A percentile compares a stretch with the other conserved stretches of the same genome.
phyloP scores from a whole-genome alignment of 2,888 invertebrate genomes.

The Mallateleia sp. region DNA sequence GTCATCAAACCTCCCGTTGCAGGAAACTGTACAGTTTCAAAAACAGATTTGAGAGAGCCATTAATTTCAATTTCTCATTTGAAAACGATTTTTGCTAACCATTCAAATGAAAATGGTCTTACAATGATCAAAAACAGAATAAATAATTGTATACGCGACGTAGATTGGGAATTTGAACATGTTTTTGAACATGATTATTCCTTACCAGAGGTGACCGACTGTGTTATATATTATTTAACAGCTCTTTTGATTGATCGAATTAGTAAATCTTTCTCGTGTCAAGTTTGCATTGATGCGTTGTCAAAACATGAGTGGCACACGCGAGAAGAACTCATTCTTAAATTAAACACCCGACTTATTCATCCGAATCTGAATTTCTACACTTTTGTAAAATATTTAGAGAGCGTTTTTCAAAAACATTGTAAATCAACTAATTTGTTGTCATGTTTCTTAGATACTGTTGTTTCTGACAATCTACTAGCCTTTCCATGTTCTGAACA shows the following conservation, averaged over 20 bases:
- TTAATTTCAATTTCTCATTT: background rate
- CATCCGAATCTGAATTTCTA: background rate
- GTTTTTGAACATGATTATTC: slow-evolving; percentile 57
- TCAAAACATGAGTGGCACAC: background rate
- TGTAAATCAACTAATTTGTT: background rate
- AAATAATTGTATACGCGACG: slow-evolving; percentile 19
- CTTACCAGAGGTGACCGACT: slow-evolving; percentile 43
- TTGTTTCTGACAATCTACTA: background rate
- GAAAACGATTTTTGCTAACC: background rate
- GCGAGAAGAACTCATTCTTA: background rate
- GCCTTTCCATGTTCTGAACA: background rate
- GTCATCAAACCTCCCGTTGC: background rate
- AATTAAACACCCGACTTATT: background rate
- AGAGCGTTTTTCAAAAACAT: background rate
- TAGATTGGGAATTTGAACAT: slow-evolving; percentile 50
- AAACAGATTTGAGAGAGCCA: background rate
- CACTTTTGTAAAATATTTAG: background rate
- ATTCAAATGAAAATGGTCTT: background rate
- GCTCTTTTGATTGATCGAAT: slow-evolving; percentile 33
- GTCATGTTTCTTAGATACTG: background rate
- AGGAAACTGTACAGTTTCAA: slow-evolving; percentile 16
- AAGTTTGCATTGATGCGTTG: slow-evolving; percentile 40
- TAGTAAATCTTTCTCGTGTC: slow-evolving; percentile 38
- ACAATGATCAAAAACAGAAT: slow-evolving; percentile 14
- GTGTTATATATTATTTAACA: slow-evolving; percentile 49